Evolutionary conservation across 64 coral and sea anemone species (phyloP).

Genomic region (Montipora foliosa): DNA sequence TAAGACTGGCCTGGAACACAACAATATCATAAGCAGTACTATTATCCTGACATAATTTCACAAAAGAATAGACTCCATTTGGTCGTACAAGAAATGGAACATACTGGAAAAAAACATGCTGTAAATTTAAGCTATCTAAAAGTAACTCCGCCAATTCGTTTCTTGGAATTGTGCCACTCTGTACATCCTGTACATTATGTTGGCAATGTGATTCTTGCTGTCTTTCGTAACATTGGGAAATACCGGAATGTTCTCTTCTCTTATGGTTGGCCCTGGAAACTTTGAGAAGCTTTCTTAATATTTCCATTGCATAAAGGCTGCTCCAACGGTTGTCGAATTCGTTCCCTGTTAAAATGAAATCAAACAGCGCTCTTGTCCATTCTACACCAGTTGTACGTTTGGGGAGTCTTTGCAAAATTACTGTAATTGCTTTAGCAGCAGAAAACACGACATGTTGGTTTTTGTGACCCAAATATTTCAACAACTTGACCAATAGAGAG

Average conservation of each 20-base stretch:
- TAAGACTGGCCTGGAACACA: constrained; percentile 6
- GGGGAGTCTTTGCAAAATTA: neutral
- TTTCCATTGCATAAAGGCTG: constrained; percentile 30
- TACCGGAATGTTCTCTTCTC: neutral
- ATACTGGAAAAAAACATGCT: constrained; percentile 14
- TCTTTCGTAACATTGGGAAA: neutral
- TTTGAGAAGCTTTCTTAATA: constrained; percentile 5
- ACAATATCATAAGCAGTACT: neutral
- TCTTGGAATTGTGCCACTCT: neutral
- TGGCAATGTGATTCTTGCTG: neutral
- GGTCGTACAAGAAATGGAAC: constrained; percentile 35
- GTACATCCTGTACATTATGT: neutral
- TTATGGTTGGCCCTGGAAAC: neutral
- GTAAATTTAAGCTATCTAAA: neutral
- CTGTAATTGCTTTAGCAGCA: constrained; percentile 26
- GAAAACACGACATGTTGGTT: constrained; percentile 64
- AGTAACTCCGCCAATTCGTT: constrained; percentile 4
- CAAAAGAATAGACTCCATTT: constrained; percentile 36
- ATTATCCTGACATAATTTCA: neutral
- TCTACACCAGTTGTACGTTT: neutral
- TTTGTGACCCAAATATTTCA: neutral
- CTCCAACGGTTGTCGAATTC: constrained; percentile 1
- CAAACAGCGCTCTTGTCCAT: constrained; percentile 6
- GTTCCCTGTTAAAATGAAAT: neutral
- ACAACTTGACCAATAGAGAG: neutral